phyloP scores from a whole-genome alignment of 2,113 vertebrate genomes.

The Fregata magnificens region DNA sequence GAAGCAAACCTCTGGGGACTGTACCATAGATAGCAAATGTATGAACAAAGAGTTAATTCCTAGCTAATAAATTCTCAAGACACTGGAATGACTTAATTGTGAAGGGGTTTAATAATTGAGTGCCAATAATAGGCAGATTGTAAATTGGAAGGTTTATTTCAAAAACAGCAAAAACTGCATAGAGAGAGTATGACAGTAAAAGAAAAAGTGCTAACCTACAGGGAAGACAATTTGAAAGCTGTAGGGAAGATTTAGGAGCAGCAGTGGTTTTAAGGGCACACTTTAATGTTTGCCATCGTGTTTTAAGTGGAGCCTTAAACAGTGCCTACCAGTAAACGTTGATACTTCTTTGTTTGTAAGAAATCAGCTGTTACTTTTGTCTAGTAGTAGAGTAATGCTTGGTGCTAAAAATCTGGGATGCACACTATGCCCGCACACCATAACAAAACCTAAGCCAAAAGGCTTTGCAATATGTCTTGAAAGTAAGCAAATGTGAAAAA shows the following conservation, averaged over 20 bases:
- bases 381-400: background rate
- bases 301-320: conserved; percentile 18
- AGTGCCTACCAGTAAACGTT: background rate
- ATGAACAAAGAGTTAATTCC: conserved; percentile 52
- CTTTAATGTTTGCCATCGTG: background rate
- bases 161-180: background rate
- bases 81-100: conserved; percentile 14
- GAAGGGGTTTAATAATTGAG: background rate
- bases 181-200: background rate
- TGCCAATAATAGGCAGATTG: conserved; percentile 3
- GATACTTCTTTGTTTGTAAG: conserved; percentile 9
- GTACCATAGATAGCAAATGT: background rate
- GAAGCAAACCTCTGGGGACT: background rate
- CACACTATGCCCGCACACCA: background rate
- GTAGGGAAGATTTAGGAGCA: conserved; percentile 24
- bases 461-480: background rate
- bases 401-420: background rate
- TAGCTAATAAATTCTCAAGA: conserved; percentile 27
- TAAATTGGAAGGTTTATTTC: conserved; percentile 18
- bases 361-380: background rate
- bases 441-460: too few species aligned
- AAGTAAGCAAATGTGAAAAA: conserved; percentile 20
- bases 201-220: background rate
- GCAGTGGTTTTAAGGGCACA: background rate
- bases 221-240: conserved; percentile 16